Percentiles rank a stretch among this genome's conserved stretches.
These are phyloP conservation scores for Pseudanteris insignis DNA, from an alignment of 2,888 invertebrate genomes.

Conservation along the genomic window DNA sequence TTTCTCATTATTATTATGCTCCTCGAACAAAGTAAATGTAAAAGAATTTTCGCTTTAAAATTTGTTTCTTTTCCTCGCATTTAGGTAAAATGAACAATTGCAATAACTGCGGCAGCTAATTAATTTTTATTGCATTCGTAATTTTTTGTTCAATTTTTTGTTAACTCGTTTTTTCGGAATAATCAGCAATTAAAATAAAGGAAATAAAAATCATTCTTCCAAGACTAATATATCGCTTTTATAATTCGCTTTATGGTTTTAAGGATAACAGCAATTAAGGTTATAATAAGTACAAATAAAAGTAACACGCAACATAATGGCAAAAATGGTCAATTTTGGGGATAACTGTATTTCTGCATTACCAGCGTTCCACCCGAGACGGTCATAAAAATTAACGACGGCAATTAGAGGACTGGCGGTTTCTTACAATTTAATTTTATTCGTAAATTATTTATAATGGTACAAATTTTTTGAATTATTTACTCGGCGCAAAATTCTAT, in stretches of 20 bases:
- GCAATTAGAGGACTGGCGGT: constrained; percentile 40
- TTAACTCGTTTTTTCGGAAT: constrained; percentile 9
- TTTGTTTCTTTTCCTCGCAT: no score
- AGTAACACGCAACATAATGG: constrained; percentile 25
- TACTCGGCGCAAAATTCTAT: no score
- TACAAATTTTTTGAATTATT: no score
- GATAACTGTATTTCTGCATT: constrained; percentile 39
- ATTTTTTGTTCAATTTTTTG: neutral
- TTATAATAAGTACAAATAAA: constrained; percentile 36
- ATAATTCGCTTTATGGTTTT: constrained; percentile 35
- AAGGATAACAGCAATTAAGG: constrained; percentile 39
- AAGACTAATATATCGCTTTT: constrained; percentile 37
- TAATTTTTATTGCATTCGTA: neutral
- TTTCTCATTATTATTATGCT: no score
- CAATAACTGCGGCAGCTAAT: neutral
- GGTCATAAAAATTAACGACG: constrained; percentile 40
- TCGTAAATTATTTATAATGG: constrained; percentile 40
- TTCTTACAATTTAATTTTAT: constrained; percentile 43
- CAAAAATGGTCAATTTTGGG: constrained; percentile 41
- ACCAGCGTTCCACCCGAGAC: constrained; percentile 32
- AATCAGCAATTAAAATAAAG: constrained; percentile 19
- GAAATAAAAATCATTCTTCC: constrained; percentile 28
- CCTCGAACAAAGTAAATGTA: no score
- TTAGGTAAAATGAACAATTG: no score
- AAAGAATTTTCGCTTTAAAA: no score